A percentile compares a stretch with the other conserved stretches of the same genome.
Conservation (phyloP, 92 coral and sea anemone genomes). For the Bergia sp. region DNA sequence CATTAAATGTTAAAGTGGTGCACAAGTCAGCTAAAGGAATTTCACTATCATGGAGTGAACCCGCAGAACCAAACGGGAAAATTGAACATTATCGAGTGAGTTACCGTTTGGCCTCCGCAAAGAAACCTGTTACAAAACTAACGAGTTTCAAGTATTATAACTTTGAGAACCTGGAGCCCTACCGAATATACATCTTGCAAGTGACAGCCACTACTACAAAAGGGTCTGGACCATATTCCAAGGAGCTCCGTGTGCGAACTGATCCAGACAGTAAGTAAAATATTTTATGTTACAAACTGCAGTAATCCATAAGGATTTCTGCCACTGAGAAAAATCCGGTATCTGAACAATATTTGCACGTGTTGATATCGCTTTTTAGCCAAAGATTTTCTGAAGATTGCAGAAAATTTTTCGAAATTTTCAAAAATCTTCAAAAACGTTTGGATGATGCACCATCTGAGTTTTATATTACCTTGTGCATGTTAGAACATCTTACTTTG, state of each 20-base stretch:
- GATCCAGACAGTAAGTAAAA: constrained; percentile 50
- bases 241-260: constrained; percentile 30
- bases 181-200: constrained; percentile 46
- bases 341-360: too few species aligned
- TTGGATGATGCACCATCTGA: too few species aligned
- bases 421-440: too few species aligned
- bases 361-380: too few species aligned
- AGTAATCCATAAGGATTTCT: too few species aligned
- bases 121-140: not conserved
- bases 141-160: not conserved
- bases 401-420: too few species aligned
- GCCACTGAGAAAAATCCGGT: too few species aligned
- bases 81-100: constrained; percentile 51
- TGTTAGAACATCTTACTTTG: too few species aligned
- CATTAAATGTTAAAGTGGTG: constrained; percentile 49
- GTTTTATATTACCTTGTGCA: too few species aligned
- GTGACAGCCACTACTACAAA: constrained; percentile 54
- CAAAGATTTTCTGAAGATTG: too few species aligned
- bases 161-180: constrained; percentile 50
- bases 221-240: constrained; percentile 60
- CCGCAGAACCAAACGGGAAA: constrained; percentile 63
- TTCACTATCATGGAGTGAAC: constrained; percentile 66
- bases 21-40: constrained; percentile 44
- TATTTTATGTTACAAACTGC: not conserved
- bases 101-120: constrained; percentile 31